Conservation (phyloP, 2,797 vertebrate genomes). For the Dendrocincla tyrannina region DNA sequence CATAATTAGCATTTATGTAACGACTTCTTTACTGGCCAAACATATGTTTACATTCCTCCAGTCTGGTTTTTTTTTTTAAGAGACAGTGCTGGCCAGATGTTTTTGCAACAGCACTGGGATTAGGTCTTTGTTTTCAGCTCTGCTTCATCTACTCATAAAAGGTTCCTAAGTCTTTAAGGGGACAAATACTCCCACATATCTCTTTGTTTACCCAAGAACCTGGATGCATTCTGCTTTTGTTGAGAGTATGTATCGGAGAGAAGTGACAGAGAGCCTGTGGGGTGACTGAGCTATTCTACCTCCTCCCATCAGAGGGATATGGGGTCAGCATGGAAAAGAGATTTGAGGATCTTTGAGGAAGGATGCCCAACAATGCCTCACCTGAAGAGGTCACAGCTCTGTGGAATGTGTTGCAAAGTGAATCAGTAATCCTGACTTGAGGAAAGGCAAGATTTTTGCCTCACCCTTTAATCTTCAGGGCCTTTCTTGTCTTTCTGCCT, state of each 20-base stretch:
- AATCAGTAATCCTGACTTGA: background rate
- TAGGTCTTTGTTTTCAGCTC: conserved; percentile 10
- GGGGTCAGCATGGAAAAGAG: background rate
- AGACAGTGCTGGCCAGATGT: conserved; percentile 12
- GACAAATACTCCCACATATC: background rate
- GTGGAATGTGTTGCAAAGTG: background rate
- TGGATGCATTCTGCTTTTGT: background rate
- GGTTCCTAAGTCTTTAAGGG: background rate
- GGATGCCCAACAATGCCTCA: background rate
- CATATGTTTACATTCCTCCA: conserved; percentile 43
- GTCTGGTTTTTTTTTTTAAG: conserved; percentile 8
- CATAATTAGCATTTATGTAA: conserved; percentile 51
- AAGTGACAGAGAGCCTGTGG: background rate
- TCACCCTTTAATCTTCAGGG: background rate
- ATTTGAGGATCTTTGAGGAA: background rate
- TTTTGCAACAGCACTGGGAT: conserved; percentile 33
- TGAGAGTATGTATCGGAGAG: fast-evolving
- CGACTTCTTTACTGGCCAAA: background rate
- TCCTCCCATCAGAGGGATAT: background rate
- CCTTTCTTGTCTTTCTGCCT: background rate
- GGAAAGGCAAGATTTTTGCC: background rate
- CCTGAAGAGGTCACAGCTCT: background rate
- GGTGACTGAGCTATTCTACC: background rate
- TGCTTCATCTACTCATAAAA: background rate
- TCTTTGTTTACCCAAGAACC: background rate